Evolutionary conservation across 2,797 vertebrate genomes (phyloP).

Genomic region (Lutjanus campechanus): DNA sequence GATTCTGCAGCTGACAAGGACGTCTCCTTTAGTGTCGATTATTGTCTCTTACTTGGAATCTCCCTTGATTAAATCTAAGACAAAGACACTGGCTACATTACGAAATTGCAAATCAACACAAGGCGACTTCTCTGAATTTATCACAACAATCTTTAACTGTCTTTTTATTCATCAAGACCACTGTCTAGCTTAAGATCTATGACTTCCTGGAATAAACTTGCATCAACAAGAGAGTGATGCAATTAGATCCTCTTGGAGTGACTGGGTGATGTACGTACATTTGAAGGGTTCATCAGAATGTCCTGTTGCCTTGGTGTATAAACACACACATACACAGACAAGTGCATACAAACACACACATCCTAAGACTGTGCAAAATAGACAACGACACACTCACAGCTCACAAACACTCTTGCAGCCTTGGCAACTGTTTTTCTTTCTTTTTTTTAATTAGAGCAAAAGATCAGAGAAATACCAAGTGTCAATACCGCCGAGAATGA

Average conservation of each 20-base stretch:
- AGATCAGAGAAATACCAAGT: constrained; percentile 89
- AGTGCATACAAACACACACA: constrained; percentile 31
- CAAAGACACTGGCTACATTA: background rate
- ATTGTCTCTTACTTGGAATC: constrained; percentile 9
- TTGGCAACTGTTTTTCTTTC: constrained; percentile 81
- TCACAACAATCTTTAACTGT: constrained; percentile 2
- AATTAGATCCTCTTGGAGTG: constrained; percentile 11
- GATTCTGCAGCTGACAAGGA: constrained; percentile 16
- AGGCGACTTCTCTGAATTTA: constrained; percentile 7
- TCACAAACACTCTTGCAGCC: constrained; percentile 69
- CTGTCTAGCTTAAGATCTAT: constrained; percentile 26
- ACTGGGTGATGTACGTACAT: constrained; percentile 19
- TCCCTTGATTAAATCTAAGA: constrained; percentile 28
- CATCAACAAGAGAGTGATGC: constrained; percentile 4
- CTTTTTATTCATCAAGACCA: constrained; percentile 18
- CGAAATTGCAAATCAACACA: constrained; percentile 12
- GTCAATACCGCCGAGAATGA: constrained; percentile 83
- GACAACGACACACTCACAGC: constrained; percentile 38
- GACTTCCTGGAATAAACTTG: constrained; percentile 30
- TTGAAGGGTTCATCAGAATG: constrained; percentile 32
- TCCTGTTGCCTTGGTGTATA: constrained; percentile 18
- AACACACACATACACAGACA: constrained; percentile 4
- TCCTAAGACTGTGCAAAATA: constrained; percentile 17
- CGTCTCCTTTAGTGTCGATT: background rate
- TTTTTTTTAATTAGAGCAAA: constrained; percentile 88